Base-by-base conservation (phyloP, 2,888 invertebrate species). In the Troides helena region DNA sequence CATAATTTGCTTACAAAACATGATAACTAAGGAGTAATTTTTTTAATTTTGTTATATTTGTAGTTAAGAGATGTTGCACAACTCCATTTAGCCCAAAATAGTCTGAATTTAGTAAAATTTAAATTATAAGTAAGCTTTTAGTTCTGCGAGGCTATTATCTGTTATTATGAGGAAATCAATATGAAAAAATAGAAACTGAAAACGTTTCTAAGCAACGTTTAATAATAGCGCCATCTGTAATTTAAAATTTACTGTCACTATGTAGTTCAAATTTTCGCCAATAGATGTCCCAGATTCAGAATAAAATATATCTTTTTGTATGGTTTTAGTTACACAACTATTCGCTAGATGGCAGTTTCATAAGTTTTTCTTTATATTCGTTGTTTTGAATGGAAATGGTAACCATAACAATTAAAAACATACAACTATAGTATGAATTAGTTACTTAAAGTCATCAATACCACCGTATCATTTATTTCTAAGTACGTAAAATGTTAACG, bases 221-320 rank as follows among this genome's bases (percentile, higher is more conserved):
- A 62, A 18, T 56, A 65, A 78, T 69, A 87, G 81, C 87, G 89
- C 86, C 89, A 86, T 87, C 89, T 89, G 75, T 80, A 70, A 67
- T 39, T 21, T 14, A 7, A 21, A 1, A 8, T 7, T 30, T 56
- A 23, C 60, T n/a, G 36, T 71, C 30, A 66, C 43, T 60, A 67
- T 68, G 25, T 71, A 80, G 83, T 85, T 79, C 77, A 53, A 4
- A 7, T 1, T 23, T 53, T 71, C 68, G 63, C 67, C 72, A 73
- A 70, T 58, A 58, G 72, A 72, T 74, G 78, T 82, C 84, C 81
- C 76, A 76, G 71, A n/a, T n/a, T 36, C 2, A 30, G 23, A 17
- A 46, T 18, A 3, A 2, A 0, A 14, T 57, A 4, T n/a, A 39
- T 25, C 50, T 61, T 36, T 46, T 6, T 14, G 43, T 17, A n/a